phyloP scores from a whole-genome alignment of 2,797 vertebrate genomes.

The Champsocephalus esox region DNA sequence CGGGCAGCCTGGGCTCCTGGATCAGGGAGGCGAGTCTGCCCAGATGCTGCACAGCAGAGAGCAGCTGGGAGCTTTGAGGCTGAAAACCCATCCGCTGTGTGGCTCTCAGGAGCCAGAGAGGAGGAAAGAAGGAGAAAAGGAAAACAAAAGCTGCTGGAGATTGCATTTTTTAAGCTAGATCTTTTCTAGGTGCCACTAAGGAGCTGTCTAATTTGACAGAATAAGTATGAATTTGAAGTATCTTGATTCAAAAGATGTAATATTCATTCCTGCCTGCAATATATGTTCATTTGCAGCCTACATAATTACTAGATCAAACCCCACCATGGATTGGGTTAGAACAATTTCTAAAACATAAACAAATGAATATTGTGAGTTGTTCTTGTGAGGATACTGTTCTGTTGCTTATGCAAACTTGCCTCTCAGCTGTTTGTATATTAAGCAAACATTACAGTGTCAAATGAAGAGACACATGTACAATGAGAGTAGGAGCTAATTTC shows the following conservation, averaged over 20 bases:
- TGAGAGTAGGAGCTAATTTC: conserved; percentile 5
- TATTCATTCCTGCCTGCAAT: conserved; percentile 1
- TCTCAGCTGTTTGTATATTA: conserved; percentile 40
- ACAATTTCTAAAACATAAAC: conserved; percentile 40
- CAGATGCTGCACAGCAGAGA: conserved; percentile 60
- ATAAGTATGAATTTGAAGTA: background rate
- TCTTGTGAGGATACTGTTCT: conserved; percentile 21
- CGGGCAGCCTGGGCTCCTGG: conserved; percentile 57
- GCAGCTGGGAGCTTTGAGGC: conserved; percentile 70
- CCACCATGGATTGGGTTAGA: conserved; percentile 29
- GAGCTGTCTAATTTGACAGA: background rate
- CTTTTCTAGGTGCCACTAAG: conserved; percentile 38
- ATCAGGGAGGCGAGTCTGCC: conserved; percentile 47
- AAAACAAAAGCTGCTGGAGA: conserved; percentile 55
- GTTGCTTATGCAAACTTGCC: conserved; percentile 22
- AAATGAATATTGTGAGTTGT: conserved; percentile 48
- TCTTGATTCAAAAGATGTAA: background rate
- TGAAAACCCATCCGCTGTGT: conserved; percentile 52
- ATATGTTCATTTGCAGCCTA: background rate
- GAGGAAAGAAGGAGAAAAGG: conserved; percentile 30
- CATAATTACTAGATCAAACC: conserved; percentile 16
- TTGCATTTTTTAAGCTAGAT: conserved; percentile 22
- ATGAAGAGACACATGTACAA: conserved; percentile 24
- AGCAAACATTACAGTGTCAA: conserved; percentile 40
- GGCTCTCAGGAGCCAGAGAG: conserved; percentile 36